These are phyloP conservation scores for Nemurella pictetii DNA, from an alignment of 2,888 invertebrate species.

Conservation along the genomic window DNA sequence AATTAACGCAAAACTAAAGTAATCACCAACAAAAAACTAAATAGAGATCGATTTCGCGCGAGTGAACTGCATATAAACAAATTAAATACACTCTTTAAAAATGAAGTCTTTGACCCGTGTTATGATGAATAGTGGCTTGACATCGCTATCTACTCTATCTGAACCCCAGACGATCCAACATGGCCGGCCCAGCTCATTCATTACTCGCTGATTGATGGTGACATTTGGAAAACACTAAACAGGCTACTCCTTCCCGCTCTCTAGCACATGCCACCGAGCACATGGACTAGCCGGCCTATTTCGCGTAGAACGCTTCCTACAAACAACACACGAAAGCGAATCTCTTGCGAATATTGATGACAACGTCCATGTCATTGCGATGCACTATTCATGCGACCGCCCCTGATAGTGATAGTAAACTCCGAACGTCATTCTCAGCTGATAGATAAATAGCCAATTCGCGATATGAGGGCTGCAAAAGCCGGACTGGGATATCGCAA, in stretches of 20 bases:
- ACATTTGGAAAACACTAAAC: constrained; percentile 44
- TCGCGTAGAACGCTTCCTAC: too few species aligned
- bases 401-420: too few species aligned
- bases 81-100: not conserved
- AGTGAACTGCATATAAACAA: too few species aligned
- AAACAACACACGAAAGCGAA: not conserved
- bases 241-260: constrained; percentile 40
- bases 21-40: too few species aligned
- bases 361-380: not conserved
- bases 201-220: constrained; percentile 43
- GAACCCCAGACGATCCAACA: constrained; percentile 34
- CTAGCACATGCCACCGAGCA: constrained; percentile 43
- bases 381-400: not conserved
- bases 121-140: constrained; percentile 10
- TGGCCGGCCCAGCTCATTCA: constrained; percentile 42
- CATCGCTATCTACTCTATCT: constrained; percentile 11
- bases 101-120: not conserved
- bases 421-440: not conserved
- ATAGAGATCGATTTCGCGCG: too few species aligned
- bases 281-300: constrained; percentile 36
- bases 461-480: not conserved
- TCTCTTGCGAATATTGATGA: not conserved
- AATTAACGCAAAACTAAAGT: too few species aligned
- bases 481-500: too few species aligned
- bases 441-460: not conserved